Evolutionary conservation across 2,113 vertebrate species (phyloP), one percentile per base, ranked within the genome.

Genomic region (Colossoma macropomum): DNA sequence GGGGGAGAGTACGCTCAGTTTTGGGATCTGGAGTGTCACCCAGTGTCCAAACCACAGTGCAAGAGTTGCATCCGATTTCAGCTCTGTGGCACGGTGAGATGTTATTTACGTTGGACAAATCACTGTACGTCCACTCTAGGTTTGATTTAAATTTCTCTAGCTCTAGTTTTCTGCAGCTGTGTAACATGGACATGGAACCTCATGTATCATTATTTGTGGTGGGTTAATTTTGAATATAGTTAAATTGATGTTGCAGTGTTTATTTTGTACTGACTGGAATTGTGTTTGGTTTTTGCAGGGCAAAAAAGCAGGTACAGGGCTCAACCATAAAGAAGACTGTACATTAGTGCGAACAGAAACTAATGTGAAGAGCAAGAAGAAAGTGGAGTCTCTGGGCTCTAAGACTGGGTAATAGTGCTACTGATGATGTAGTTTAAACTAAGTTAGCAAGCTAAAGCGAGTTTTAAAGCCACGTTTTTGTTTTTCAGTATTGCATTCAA

Each of bases 21-120:
- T 89, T 99, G 98, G 98, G 96, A 98, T 87, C 89, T 97, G 75
- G 97, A 99, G 84, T 98, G 95, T 87, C 94, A 97, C 77, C 93
- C 95, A 6, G 85, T 95, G 89, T 94, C 95, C 76, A 95, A 96
- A 62, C 94, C 95, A 11, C 94, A 94, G n/a, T 91, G 92, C 84
- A 98, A 96, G 85, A 91, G 93, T 65, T 94, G 94, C 45, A 80
- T 95, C 80, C 96, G 95, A 85, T 95, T 99, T 87, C 97, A 98
- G 23, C 94, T 99, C 69, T 97, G 93, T 90, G 98, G 97, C 91
- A 92, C 87, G 27, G 98, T 99, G 77, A 95, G 96, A 9, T 45
- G 41, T 45, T 45, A 1, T 9, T n/a, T n/a, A n/a, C n/a, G n/a
- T n/a, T n/a, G n/a, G n/a, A n/a, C n/a, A n/a, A n/a, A n/a, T n/a